Percentiles rank a stretch among this genome's conserved stretches.
Conservation (phyloP, 2,113 vertebrate genomes). For the Reinhardtius hippoglossoides region DNA sequence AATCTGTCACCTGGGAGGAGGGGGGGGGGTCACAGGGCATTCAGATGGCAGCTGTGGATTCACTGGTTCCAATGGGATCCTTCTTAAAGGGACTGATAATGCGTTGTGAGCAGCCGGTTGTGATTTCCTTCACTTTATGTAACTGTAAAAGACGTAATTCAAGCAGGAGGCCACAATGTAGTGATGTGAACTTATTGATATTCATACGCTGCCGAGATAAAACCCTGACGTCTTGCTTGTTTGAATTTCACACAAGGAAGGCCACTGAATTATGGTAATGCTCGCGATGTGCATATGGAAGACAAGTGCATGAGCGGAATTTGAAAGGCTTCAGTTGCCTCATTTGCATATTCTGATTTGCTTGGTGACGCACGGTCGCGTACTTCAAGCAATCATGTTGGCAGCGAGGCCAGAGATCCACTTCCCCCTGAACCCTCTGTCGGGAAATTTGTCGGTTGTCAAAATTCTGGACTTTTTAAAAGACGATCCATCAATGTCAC, state of each 20-base stretch:
- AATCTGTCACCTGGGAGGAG: constrained; percentile 59
- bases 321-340: constrained; percentile 23
- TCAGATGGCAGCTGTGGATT: constrained; percentile 60
- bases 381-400: neutral
- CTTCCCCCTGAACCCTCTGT: constrained; percentile 12
- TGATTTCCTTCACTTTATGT: constrained; percentile 11
- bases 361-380: neutral
- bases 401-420: constrained; percentile 25
- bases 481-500: neutral
- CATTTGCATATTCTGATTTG: constrained; percentile 41
- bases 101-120: constrained; percentile 23
- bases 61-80: constrained; percentile 32
- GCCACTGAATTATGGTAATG: neutral
- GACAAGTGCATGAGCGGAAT: constrained; percentile 30
- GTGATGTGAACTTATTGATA: neutral
- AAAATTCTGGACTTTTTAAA: neutral
- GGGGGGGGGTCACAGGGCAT: constrained; percentile 34
- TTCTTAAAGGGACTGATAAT: constrained; percentile 13
- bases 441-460: neutral
- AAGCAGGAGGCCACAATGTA: neutral
- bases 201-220: constrained; percentile 3
- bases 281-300: neutral
- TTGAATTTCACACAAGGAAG: constrained; percentile 20
- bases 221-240: constrained; percentile 11
- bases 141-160: neutral